A percentile compares a stretch with the other conserved stretches of the same genome.
These are phyloP conservation scores for Tortrix viridana DNA, from an alignment of 2,888 invertebrate species.

Conservation along the genomic window DNA sequence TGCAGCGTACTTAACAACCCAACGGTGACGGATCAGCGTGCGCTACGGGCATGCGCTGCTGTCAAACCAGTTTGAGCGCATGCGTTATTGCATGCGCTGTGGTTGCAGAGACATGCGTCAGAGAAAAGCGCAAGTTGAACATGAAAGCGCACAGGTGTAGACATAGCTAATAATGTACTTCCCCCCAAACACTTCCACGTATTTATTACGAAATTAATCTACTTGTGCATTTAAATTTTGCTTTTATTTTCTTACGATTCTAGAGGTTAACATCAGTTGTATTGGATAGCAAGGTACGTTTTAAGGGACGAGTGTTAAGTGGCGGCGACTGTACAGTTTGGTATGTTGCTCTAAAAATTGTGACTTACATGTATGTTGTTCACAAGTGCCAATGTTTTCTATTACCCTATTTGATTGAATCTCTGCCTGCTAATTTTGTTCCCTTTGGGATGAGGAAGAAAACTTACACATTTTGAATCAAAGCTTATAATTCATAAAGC, in stretches of 20 bases:
- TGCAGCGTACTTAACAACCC: too few species aligned
- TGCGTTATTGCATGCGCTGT: too few species aligned
- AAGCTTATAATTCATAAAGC: not conserved
- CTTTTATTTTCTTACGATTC: conserved; percentile 23
- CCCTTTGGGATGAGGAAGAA: not conserved
- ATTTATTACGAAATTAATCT: conserved; percentile 22
- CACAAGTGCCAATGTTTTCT: conserved; percentile 35
- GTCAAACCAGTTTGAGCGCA: too few species aligned
- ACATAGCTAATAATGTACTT: conserved; percentile 23
- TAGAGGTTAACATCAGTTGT: conserved; percentile 27
- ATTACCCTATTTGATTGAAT: conserved; percentile 17
- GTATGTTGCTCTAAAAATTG: conserved; percentile 9
- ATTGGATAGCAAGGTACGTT: conserved; percentile 28
- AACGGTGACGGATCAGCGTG: too few species aligned
- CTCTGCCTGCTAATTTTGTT: conserved; percentile 10
- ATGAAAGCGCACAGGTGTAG: too few species aligned
- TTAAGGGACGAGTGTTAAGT: conserved; percentile 4
- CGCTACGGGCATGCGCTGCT: too few species aligned
- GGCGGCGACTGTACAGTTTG: conserved; percentile 6
- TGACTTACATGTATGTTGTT: conserved; percentile 20
- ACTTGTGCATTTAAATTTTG: conserved; percentile 26
- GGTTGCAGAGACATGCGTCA: too few species aligned
- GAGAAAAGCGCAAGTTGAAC: too few species aligned
- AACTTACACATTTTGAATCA: not conserved
- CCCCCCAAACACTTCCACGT: conserved; percentile 29